Conservation (phyloP, 2,113 vertebrate species). For the Antennarius striatus region DNA sequence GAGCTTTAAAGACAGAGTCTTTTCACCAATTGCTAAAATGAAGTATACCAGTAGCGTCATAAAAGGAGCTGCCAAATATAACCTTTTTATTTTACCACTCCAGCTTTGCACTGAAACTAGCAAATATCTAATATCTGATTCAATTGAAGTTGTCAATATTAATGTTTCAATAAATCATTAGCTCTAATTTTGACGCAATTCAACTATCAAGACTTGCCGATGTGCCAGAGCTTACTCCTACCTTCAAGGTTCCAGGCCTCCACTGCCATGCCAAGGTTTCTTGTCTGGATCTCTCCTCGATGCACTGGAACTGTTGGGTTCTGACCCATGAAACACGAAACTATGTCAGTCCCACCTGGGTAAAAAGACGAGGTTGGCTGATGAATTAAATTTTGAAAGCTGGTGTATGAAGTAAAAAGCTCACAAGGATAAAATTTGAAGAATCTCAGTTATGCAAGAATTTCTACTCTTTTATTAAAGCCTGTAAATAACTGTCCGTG, state of each 20-base stretch:
- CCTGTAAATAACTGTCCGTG: not conserved
- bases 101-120: not conserved
- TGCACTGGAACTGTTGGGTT: slow-evolving; percentile 90
- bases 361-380: not conserved
- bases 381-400: too few relatives aligned
- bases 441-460: too few relatives aligned
- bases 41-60: slow-evolving; percentile 5
- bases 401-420: too few relatives aligned
- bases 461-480: not conserved
- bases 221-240: slow-evolving; percentile 49
- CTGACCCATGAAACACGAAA: slow-evolving; percentile 97
- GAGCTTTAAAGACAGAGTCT: too few relatives aligned
- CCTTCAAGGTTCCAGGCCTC: slow-evolving; percentile 91
- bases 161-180: not conserved
- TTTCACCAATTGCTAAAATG: too few relatives aligned
- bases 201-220: not conserved
- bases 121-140: not conserved
- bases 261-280: slow-evolving; percentile 93
- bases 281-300: slow-evolving; percentile 93
- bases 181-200: too few relatives aligned
- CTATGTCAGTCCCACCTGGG: slow-evolving; percentile 94
- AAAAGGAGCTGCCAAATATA: too few relatives aligned
- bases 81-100: not conserved
- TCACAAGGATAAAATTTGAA: too few relatives aligned
- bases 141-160: not conserved